Evolutionary conservation across 2,888 invertebrate species (phyloP).

Genomic region (Aelia acuminata): DNA sequence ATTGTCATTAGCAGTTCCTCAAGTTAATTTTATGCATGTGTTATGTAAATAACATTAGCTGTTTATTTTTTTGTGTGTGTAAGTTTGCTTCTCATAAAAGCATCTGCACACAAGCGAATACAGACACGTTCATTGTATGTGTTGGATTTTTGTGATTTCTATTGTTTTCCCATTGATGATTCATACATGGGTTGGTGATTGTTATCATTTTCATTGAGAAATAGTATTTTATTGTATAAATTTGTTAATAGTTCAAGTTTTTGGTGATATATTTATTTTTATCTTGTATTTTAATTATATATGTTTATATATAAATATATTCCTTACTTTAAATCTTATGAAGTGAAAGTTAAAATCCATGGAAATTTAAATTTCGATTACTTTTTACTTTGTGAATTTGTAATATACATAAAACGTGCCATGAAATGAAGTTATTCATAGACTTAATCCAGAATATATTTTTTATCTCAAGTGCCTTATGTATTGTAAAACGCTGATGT

Average conservation of each 20-base stretch:
- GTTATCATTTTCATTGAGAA: not conserved
- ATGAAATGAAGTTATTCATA: constrained; percentile 55
- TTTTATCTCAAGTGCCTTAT: constrained; percentile 52
- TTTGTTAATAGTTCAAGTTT: constrained; percentile 53
- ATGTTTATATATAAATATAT: constrained; percentile 12
- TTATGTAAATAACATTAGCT: not conserved
- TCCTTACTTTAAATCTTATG: not conserved
- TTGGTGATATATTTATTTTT: constrained; percentile 56
- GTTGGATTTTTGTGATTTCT: constrained; percentile 25
- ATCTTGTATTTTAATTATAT: constrained; percentile 42
- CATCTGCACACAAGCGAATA: constrained; percentile 11
- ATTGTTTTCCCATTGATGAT: constrained; percentile 15
- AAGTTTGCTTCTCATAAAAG: not conserved
- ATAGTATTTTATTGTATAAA: constrained; percentile 49
- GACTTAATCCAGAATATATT: constrained; percentile 45
- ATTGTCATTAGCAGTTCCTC: constrained; percentile 12
- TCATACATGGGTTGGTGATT: not conserved
- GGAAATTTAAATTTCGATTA: constrained; percentile 20
- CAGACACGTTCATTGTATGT: not conserved
- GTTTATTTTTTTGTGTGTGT: constrained; percentile 19
- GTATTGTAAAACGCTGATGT: constrained; percentile 42
- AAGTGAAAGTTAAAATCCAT: constrained; percentile 19
- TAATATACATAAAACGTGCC: constrained; percentile 50
- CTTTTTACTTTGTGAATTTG: constrained; percentile 33
- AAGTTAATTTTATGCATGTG: constrained; percentile 6